Conservation (phyloP, 2,113 vertebrate genomes). For the Isurus oxyrinchus region DNA sequence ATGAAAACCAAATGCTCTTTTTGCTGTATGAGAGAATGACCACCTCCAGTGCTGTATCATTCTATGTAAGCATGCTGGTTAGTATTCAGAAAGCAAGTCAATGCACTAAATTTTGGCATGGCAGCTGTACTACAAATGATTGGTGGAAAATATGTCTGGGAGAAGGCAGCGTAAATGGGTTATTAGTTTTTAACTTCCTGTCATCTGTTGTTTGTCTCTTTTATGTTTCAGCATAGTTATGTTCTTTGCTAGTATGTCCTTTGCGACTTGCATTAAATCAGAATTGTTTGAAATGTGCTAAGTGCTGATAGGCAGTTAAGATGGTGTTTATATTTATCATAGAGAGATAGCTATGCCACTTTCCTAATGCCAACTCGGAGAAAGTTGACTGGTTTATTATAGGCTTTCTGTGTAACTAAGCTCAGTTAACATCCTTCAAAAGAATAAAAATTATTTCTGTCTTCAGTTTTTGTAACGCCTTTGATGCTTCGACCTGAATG, state of each 20-base stretch:
- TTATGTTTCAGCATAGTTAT: neutral
- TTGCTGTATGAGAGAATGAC: neutral
- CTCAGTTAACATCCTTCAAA: neutral
- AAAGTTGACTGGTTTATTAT: neutral
- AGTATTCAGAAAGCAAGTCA: neutral
- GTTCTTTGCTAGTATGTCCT: neutral
- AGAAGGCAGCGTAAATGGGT: neutral
- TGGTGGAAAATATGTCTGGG: neutral
- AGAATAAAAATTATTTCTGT: neutral
- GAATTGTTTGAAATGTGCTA: neutral
- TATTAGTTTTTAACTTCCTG: slow-evolving; percentile 11
- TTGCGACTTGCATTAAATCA: neutral
- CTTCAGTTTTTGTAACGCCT: neutral
- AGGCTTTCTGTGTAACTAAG: neutral
- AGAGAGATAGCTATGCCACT: neutral
- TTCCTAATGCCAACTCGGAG: neutral
- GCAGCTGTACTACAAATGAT: neutral
- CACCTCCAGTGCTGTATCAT: neutral
- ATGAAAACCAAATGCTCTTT: too few species aligned
- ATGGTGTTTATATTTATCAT: neutral
- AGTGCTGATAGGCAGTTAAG: neutral
- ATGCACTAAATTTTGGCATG: neutral
- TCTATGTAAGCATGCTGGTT: neutral
- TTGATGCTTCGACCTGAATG: too few species aligned
- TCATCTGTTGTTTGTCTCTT: neutral